phyloP scores from a whole-genome alignment of 2,113 vertebrate species.

The Hyaena hyaena region DNA sequence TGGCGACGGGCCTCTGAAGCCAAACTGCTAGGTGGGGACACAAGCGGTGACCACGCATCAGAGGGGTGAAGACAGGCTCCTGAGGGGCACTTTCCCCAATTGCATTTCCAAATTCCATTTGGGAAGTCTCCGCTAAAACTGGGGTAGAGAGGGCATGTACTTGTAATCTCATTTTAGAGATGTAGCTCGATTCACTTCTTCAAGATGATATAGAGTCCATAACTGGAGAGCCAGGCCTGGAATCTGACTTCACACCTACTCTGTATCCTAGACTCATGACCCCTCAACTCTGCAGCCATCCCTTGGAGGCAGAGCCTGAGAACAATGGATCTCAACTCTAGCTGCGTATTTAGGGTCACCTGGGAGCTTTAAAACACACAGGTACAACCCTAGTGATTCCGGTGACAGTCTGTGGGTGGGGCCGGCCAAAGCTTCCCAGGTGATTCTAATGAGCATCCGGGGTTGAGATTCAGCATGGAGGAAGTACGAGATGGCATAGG shows the following conservation, averaged over 20 bases:
- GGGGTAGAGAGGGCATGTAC: background rate
- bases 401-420: slow-evolving; percentile 31
- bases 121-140: background rate
- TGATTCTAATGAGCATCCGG: background rate
- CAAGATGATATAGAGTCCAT: background rate
- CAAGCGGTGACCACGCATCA: background rate
- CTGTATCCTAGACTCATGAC: background rate
- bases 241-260: background rate
- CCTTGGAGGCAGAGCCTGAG: background rate
- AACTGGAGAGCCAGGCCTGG: background rate
- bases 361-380: background rate
- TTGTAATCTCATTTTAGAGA: background rate
- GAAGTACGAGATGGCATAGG: background rate
- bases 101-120: background rate
- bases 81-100: background rate
- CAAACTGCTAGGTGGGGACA: background rate
- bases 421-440: background rate
- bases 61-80: background rate
- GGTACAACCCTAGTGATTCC: background rate
- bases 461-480: background rate
- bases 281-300: background rate
- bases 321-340: background rate
- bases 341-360: background rate
- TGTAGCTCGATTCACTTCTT: background rate
- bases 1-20: background rate